Evolutionary conservation across 2,888 invertebrate genomes (phyloP).

Genomic region (Axea sp.): DNA sequence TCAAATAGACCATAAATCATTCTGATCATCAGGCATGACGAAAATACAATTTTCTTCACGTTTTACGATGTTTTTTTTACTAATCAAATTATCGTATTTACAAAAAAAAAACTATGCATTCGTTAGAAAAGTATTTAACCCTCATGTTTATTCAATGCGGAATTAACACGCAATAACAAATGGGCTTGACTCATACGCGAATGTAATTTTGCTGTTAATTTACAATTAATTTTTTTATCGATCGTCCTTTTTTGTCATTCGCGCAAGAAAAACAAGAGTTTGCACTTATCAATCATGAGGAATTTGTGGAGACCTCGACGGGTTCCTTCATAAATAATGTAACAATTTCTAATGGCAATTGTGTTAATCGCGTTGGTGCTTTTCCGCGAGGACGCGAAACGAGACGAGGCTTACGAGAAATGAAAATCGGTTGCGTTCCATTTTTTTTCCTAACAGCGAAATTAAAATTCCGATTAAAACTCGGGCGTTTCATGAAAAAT

Average conservation of each 20-base stretch:
- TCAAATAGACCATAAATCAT: too few species aligned
- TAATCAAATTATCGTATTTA: too few species aligned
- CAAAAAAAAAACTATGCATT: too few species aligned
- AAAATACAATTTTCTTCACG: too few species aligned
- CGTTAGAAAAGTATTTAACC: slow-evolving; percentile 3
- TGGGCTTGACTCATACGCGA: slow-evolving; percentile 5
- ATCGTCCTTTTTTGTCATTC: too few species aligned
- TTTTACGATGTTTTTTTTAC: too few species aligned
- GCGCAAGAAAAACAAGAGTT: too few species aligned
- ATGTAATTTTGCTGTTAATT: neutral
- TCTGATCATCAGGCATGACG: too few species aligned
- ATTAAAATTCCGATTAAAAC: slow-evolving; percentile 22
- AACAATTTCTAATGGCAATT: slow-evolving; percentile 10
- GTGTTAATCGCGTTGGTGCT: slow-evolving; percentile 4
- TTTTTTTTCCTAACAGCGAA: slow-evolving; percentile 2
- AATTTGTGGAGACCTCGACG: slow-evolving; percentile 31
- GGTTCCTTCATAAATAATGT: slow-evolving; percentile 39
- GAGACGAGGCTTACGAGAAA: too few species aligned
- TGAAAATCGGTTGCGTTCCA: slow-evolving; percentile 24
- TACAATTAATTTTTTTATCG: slow-evolving; percentile 1
- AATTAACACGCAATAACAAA: slow-evolving; percentile 5
- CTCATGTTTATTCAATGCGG: slow-evolving; percentile 30
- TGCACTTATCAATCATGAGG: slow-evolving; percentile 14
- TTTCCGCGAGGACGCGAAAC: too few species aligned
- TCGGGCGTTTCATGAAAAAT: slow-evolving; percentile 41